Evolutionary conservation across 1,140 invertebrate species (phyloP).

Genomic region (Euwallacea fornicatus): DNA sequence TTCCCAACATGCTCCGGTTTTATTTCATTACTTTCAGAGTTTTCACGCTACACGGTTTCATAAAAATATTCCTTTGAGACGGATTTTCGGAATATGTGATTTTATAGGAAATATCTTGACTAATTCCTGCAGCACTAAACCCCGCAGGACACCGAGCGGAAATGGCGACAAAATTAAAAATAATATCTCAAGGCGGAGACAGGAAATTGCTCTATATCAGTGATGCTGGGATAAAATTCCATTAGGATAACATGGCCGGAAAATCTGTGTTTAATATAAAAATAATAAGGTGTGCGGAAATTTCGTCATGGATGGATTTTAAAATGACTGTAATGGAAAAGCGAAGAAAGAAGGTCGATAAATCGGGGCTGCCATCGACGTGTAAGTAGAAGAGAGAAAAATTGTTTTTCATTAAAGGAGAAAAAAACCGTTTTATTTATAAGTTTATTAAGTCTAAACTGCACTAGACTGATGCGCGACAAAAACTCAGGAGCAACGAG

Average conservation of each 20-base stretch:
- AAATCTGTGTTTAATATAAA: constrained; percentile 31
- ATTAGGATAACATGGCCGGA: constrained; percentile 20
- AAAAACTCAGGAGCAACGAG: too few relatives aligned
- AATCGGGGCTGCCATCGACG: too few relatives aligned
- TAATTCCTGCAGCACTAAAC: constrained; percentile 3
- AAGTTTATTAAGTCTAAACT: too few relatives aligned
- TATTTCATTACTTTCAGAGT: constrained; percentile 5
- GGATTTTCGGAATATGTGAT: not conserved
- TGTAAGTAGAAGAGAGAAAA: too few relatives aligned
- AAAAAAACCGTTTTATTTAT: too few relatives aligned
- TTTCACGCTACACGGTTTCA: too few relatives aligned
- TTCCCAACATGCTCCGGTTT: not conserved
- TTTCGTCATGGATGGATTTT: constrained; percentile 9
- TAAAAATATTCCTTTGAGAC: too few relatives aligned
- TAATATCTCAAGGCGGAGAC: constrained; percentile 24
- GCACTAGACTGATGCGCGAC: too few relatives aligned
- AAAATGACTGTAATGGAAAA: constrained; percentile 2
- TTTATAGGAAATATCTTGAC: constrained; percentile 7
- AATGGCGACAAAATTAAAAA: constrained; percentile 24
- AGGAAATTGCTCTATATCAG: constrained; percentile 26
- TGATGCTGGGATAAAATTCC: constrained; percentile 24
- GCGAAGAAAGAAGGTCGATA: not conserved
- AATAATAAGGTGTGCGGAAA: constrained; percentile 15
- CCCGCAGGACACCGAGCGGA: not conserved
- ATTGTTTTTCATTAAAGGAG: too few relatives aligned